Evolutionary conservation across 2,113 vertebrate species (phyloP), one percentile per base, ranked within the genome.

Genomic region (Notarius quadriscutis): DNA sequence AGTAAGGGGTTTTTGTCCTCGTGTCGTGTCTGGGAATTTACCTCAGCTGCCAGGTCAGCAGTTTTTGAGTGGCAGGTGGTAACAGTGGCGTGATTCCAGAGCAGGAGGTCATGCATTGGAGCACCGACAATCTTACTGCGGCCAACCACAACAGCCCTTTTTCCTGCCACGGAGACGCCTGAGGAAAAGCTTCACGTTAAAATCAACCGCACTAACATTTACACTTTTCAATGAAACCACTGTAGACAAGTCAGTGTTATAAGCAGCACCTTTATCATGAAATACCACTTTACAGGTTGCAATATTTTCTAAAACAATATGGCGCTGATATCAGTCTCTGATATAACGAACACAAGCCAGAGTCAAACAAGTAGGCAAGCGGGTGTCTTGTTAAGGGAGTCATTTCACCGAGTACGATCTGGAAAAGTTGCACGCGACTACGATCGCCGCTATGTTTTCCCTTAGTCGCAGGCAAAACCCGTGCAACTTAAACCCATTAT

Each of bases 11-110:
- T 41, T 84, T 58, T 74, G 4, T 15, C 22, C 50, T 18, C 5
- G 7, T 50, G 14, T 53, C 1, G 27, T 50, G 5, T 51, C 41
- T 79, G 58, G 10, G 25, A 18, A 2, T 30, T 51, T 94, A 99
- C 98, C 96, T 99, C 98, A 86, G 95, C 94, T 22, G 95, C 90
- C 34, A 99, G 94, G 1, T 96, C 94, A 2, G 91, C 90, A 0
- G 98, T 99, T 93, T 96, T 99, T 8, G 98, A 99, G 92, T 99
- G 98, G 91, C 98, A 99, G 7, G 97, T 99, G 86, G 98, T 99
- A 88, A 99, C 98, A 0, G 98, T 99, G 12, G 98, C 98, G 0
- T 99, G 95, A 91, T 93, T 99, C 97, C 98, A 99, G 69, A 99
- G 95, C 87, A 99, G 96, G 83, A 99, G 94, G 92, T 99, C 98